These are phyloP conservation scores for Catharus bicknelli DNA, from an alignment of 2,113 vertebrate genomes.

Conservation along the genomic window DNA sequence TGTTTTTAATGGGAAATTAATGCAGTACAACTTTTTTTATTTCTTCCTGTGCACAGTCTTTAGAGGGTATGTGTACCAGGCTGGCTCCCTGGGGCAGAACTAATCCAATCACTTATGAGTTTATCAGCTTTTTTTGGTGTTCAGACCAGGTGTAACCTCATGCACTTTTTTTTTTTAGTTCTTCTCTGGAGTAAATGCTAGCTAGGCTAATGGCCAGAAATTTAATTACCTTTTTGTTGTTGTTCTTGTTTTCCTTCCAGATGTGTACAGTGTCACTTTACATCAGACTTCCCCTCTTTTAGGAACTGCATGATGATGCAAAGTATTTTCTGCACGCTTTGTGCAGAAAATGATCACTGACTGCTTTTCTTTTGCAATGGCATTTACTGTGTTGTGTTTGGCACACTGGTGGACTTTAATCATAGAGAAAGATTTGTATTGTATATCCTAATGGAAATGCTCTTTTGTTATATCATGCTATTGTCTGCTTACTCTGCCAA, in stretches of 20 bases:
- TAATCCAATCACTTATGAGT: conserved; percentile 34
- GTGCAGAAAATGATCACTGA: not conserved
- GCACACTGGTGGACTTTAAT: not conserved
- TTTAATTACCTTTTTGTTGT: conserved; percentile 5
- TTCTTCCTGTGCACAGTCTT: not conserved
- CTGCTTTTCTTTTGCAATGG: not conserved
- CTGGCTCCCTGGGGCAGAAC: conserved; percentile 39
- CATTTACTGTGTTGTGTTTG: not conserved
- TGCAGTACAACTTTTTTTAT: not conserved
- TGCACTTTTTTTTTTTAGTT: not conserved
- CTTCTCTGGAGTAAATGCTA: not conserved
- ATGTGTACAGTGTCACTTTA: not conserved
- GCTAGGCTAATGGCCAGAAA: conserved; percentile 22
- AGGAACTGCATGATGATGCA: not conserved
- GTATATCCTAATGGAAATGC: not conserved
- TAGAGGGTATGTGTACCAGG: not conserved
- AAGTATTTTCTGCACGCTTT: not conserved
- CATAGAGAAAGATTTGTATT: not conserved
- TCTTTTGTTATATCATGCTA: not conserved
- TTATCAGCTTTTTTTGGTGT: conserved; percentile 49
- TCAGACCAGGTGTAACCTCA: conserved; percentile 46
- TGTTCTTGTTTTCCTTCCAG: not conserved
- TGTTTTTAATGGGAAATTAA: conserved; percentile 13
- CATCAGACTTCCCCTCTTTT: not conserved
- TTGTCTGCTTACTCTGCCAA: not conserved